Evolutionary conservation across 2,888 invertebrate genomes (phyloP).

Genomic region (Idaea dimidiata): DNA sequence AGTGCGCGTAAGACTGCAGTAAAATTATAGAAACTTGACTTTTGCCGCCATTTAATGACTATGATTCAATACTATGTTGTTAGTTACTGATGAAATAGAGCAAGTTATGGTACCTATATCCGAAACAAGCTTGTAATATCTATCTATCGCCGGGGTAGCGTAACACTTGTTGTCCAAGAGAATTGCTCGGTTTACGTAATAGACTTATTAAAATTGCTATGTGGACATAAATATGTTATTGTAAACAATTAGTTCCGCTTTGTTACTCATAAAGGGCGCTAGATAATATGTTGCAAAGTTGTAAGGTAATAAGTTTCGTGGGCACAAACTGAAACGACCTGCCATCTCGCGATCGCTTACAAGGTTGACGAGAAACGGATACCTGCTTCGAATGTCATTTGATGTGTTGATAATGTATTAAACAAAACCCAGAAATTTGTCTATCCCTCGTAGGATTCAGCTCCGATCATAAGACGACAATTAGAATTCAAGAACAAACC

Average conservation of each 20-base stretch:
- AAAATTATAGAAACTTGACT: conserved; percentile 45
- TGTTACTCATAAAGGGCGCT: conserved; percentile 65
- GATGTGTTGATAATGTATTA: conserved; percentile 28
- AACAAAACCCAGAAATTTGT: conserved; percentile 42
- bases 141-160: conserved; percentile 39
- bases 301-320: conserved; percentile 50
- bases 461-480: conserved; percentile 26
- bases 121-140: conserved; percentile 47
- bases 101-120: conserved; percentile 50
- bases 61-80: conserved; percentile 32
- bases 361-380: conserved; percentile 67
- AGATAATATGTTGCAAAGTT: conserved; percentile 11
- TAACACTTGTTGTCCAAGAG: conserved; percentile 52
- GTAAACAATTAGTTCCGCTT: conserved; percentile 66
- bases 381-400: conserved; percentile 47
- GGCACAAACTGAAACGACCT: conserved; percentile 46
- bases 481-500: conserved; percentile 39
- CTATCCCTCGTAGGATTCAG: background rate
- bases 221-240: conserved; percentile 46
- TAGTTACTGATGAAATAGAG: conserved; percentile 48
- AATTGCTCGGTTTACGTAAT: conserved; percentile 66
- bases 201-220: conserved; percentile 57
- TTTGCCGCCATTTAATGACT: conserved; percentile 45
- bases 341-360: conserved; percentile 55
- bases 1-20: conserved; percentile 34